Base-by-base conservation (phyloP, 2,888 invertebrate species). In the Prenolepis imparis region DNA sequence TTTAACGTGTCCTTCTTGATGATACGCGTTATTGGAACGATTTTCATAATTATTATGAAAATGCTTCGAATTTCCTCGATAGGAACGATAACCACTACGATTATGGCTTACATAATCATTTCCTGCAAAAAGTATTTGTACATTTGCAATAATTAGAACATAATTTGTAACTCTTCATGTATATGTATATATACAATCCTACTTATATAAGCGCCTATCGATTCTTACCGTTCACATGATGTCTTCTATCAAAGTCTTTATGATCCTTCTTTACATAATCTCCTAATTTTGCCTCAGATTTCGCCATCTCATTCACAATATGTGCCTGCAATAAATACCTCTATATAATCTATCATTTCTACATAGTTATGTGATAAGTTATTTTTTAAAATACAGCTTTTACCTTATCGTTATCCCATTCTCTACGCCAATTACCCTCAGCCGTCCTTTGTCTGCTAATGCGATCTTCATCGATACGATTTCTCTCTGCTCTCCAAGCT, bases 341-440 rank as follows among this genome's bases (percentile, higher is more conserved):
- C 3, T 21, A 11, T 21, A 3, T 28, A 44, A 72, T 59, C 15
- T 32, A 48, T 39, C 64, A 59, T n/a, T 3, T 52, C 28, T 48
- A 52, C 15, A 18, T 4, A 41, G 11, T 55, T 3, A 28, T 24
- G 39, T 67, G 48, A 24, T 18, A 66, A 74, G 12, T 15, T 18
- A 18, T 66, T 63, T 74, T 44, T 32, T 63, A 15, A 21, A 4
- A 63, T 36, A 70, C 5, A 55, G 36, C 9, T 64, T 24, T 78
- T 90, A 93, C 93, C 89, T 95, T 95, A 82, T 95, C 93, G 73
- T 93, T 94, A 87, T 95, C 95, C 95, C 95, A 95, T 85, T 95
- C 95, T 70, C 95, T 91, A 48, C 94, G 92, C 95, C 95, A 95
- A 88, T 95, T 95, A n/a, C 95, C 95, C 82, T 95, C 95, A 0